Conservation (phyloP, 2,113 vertebrate genomes). For the Poicephalus gulielmi region DNA sequence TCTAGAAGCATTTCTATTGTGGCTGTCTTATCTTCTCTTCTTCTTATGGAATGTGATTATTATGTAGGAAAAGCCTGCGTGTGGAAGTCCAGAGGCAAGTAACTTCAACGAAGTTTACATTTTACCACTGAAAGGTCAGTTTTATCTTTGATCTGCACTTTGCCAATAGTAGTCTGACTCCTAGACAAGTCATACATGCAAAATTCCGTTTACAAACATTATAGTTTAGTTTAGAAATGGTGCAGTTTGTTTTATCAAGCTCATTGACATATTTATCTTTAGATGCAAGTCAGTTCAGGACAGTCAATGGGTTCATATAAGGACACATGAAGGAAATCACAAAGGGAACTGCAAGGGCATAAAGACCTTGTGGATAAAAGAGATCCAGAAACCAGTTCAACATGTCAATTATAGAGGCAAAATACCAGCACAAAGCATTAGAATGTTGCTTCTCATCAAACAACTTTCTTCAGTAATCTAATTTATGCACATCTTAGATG, state of each 20-base stretch:
- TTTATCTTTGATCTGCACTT: slow-evolving; percentile 25
- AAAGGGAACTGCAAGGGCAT: background rate
- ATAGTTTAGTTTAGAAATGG: slow-evolving; percentile 1
- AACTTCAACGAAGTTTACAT: background rate
- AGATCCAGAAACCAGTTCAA: slow-evolving; percentile 7
- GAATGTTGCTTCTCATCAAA: background rate
- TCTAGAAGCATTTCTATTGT: background rate
- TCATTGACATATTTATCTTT: slow-evolving; percentile 31
- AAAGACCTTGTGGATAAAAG: background rate
- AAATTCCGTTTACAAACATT: slow-evolving; percentile 1
- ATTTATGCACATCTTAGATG: background rate
- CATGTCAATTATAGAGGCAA: background rate
- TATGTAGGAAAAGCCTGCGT: background rate
- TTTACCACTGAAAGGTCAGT: background rate
- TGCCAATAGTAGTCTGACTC: background rate
- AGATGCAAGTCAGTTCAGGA: slow-evolving; percentile 6
- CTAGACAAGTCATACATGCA: background rate
- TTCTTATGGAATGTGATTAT: background rate
- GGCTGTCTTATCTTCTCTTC: background rate
- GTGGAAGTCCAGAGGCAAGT: background rate
- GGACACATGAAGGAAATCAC: slow-evolving; percentile 16
- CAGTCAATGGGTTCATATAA: slow-evolving; percentile 30
- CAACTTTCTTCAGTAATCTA: background rate
- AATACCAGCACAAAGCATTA: slow-evolving; percentile 1
- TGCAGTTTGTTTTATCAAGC: slow-evolving; percentile 26